Percentiles rank a stretch among this genome's conserved stretches.
Evolutionary conservation across 2,113 vertebrate species (phyloP).

Genomic region (Gambusia affinis): DNA sequence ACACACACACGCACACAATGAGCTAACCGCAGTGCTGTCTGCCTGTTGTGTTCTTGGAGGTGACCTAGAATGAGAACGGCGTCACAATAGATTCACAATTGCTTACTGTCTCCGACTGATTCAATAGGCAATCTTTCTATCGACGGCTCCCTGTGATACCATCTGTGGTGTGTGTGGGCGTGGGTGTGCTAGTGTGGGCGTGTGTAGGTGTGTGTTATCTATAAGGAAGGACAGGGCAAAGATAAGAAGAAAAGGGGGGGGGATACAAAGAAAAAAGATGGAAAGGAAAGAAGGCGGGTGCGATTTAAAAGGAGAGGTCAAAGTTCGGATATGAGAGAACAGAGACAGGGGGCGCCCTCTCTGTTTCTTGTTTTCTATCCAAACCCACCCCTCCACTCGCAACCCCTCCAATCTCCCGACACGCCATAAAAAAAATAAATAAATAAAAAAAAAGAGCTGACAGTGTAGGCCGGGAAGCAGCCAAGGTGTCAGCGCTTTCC

Average conservation of each 20-base stretch:
- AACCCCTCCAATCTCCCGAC: not conserved
- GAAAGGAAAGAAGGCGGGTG: conserved; percentile 66
- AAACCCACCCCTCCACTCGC: not conserved
- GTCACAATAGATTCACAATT: conserved; percentile 66
- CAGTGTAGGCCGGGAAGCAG: conserved; percentile 67
- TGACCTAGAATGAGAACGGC: conserved; percentile 64
- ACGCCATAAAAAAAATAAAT: conserved; percentile 48
- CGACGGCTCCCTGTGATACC: conserved; percentile 60
- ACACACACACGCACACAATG: conserved; percentile 33
- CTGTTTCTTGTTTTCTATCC: conserved; percentile 19
- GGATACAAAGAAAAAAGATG: conserved; percentile 50
- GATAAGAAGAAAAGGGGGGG: conserved; percentile 68
- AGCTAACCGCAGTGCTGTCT: conserved; percentile 37
- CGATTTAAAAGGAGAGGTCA: conserved; percentile 57
- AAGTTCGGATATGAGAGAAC: conserved; percentile 47
- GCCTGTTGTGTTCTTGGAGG: conserved; percentile 56
- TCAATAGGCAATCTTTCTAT: conserved; percentile 76
- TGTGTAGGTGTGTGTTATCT: conserved; percentile 60
- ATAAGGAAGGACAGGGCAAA: conserved; percentile 51
- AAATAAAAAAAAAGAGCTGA: conserved; percentile 73
- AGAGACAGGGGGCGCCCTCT: conserved; percentile 6
- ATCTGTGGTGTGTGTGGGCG: conserved; percentile 53
- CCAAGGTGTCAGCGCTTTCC: conserved; percentile 80
- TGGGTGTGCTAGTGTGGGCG: conserved; percentile 39
- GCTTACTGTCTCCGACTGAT: conserved; percentile 68